Evolutionary conservation across 2,113 vertebrate species (phyloP), one percentile per base, ranked within the genome.

Genomic region (Cyprinus carpio): DNA sequence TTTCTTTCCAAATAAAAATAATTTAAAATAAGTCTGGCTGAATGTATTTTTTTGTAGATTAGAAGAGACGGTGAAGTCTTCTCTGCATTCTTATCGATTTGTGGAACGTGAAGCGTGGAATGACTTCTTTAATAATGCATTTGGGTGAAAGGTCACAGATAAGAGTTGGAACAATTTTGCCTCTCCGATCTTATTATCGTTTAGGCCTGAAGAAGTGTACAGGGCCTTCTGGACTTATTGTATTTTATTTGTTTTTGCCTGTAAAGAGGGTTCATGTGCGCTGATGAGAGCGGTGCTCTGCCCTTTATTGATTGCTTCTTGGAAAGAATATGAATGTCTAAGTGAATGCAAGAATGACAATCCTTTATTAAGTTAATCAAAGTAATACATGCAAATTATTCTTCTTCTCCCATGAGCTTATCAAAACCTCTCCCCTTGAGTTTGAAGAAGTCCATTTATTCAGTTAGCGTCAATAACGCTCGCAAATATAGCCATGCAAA

Each of bases 381-480:
- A 96, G 96, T 99, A 99, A 98, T 98, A 95, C 98, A 99, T 99
- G 98, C 97, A 99, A 98, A 99, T 98, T 96, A 98, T 97, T 96
- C 95, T 93, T 96, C 92, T 96, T 96, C 96, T 97, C 96, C 94
- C 95, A 94, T 94, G 95, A 97, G 95, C 96, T 98, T 98, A 99
- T 99, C 97, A 99, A 97, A 98, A 96, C 96, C 97, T 97, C 96
- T 96, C 97, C 97, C 96, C 98, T 94, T 90, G 92, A 99, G 97
- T 97, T 96, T 97, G 97, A 94, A 95, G 97, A 98, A 98, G 98
- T 99, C 98, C 97, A 97, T 98, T 99, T 99, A 99, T 98, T 99
- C 97, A 98, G 96, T 99, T 99, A 99, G 98, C 96, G 96, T 97
- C 98, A 97, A 98, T 97, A 99, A 97, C 96, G 96, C 96, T 96